Evolutionary conservation across 2,797 vertebrate genomes (phyloP), one percentile per base, ranked within the genome.

Genomic region (Aeoliscus strigatus): DNA sequence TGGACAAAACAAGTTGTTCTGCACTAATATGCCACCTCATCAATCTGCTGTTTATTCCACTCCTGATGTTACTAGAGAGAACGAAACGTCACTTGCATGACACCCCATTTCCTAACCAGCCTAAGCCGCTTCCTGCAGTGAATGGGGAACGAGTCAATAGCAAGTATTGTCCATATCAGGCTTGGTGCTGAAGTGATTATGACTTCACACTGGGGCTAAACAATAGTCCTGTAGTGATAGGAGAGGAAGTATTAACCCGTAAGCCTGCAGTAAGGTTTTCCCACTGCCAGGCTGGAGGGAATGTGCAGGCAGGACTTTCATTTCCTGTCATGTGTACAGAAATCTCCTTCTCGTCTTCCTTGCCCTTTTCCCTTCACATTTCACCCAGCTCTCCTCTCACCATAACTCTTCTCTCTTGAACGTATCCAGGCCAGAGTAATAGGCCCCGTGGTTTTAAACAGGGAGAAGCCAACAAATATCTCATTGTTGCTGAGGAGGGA

Each of bases 401-500:
- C 14, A 56, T 77, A 70, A 68, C 58, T 74, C 73, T 64, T 58
- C 4, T 7, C 35, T 29, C 16, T 16, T 44, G 12, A 52, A 60
- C 68, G 66, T 67, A 58, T 34, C 54, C 66, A 31, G 14, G 24
- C 52, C 15, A 27, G 14, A 11, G n/a, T 16, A 31, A 56, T 9
- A 5, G 33, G 59, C 64, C 29, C 53, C 21, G 1, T n/a, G n/a
- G n/a, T n/a, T n/a, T n/a, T n/a, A n/a, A n/a, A n/a, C n/a, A n/a
- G n/a, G n/a, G n/a, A n/a, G n/a, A n/a, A 25, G 41, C 45, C 61
- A 61, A 79, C 70, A 83, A 72, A 73, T 57, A 40, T 32, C 54
- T 43, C 50, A 57, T 80, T 84, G 82, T 87, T 73, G 57, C 79
- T 34, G 5, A 46, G 73, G 46, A 53, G 60, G 53, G 60, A 29